Percentiles rank a stretch among this genome's conserved stretches.
Conservation (phyloP, 2,888 invertebrate genomes). For the Holacanthella duospinosa region DNA sequence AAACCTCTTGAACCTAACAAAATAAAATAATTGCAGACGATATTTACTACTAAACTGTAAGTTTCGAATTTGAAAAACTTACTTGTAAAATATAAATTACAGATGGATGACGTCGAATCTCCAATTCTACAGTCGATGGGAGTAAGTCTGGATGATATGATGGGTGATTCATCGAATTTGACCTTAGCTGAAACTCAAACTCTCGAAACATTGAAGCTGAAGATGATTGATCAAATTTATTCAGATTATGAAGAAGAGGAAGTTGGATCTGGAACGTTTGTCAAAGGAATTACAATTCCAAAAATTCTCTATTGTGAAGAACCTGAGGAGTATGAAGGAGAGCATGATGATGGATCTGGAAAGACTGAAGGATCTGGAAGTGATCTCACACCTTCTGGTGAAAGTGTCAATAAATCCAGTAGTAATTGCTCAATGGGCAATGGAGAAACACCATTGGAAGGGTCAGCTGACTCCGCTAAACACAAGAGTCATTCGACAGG, state of each 20-base stretch:
- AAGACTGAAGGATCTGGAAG: too few relatives aligned
- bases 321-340: too few relatives aligned
- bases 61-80: too few relatives aligned
- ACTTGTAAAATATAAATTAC: too few relatives aligned
- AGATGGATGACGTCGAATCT: too few relatives aligned
- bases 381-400: background rate
- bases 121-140: too few relatives aligned
- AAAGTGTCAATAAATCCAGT: background rate
- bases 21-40: too few relatives aligned
- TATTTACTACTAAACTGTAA: too few relatives aligned
- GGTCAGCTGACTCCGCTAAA: background rate
- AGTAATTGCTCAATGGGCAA: background rate
- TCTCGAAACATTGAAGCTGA: background rate
- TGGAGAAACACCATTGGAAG: background rate
- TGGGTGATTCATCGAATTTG: too few relatives aligned
- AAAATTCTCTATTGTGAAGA: background rate
- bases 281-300: background rate
- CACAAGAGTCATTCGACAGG: background rate
- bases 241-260: conserved; percentile 8
- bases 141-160: background rate
- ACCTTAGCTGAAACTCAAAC: background rate
- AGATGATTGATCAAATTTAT: background rate
- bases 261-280: background rate
- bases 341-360: too few relatives aligned
- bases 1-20: too few relatives aligned